Percentiles rank a stretch among this genome's conserved stretches.
Conservation (phyloP, 2,888 invertebrate genomes). For the Epirrita christyi region DNA sequence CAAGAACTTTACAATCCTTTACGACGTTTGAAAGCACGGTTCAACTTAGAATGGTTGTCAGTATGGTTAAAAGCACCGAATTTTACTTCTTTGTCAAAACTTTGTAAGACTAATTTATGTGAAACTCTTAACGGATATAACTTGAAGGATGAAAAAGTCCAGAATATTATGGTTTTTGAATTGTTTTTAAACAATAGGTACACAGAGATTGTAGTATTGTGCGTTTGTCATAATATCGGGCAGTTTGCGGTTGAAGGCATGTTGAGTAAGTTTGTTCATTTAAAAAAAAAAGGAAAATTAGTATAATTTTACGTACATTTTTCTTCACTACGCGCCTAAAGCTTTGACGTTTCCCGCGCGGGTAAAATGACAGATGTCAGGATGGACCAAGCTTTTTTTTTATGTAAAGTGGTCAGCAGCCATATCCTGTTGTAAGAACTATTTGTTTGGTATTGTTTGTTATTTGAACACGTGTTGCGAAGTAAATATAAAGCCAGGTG, state of each 20-base stretch:
- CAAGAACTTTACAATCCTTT: conserved; percentile 16
- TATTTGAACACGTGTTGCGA: conserved; percentile 52
- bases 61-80: conserved; percentile 8
- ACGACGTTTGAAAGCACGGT: conserved; percentile 2
- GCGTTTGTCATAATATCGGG: conserved; percentile 54
- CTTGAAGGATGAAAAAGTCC: neutral
- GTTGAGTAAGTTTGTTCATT: conserved; percentile 52
- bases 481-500: conserved; percentile 53
- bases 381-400: conserved; percentile 48
- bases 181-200: conserved; percentile 28
- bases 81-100: conserved; percentile 20
- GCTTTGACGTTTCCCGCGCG: conserved; percentile 44
- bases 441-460: conserved; percentile 42
- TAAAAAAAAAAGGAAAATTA: conserved; percentile 28
- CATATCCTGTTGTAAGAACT: conserved; percentile 52
- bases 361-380: conserved; percentile 70
- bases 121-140: neutral
- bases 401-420: conserved; percentile 51
- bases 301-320: conserved; percentile 4
- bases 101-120: conserved; percentile 7
- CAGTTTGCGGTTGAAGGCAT: conserved; percentile 75
- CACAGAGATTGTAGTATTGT: conserved; percentile 41
- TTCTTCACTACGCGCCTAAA: conserved; percentile 36
- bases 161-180: conserved; percentile 1
- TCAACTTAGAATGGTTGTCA: conserved; percentile 9